Percentiles rank a stretch among this genome's conserved stretches.
phyloP scores from a whole-genome alignment of 2,113 vertebrate genomes.

The rabbit (Oryctolagus cuniculus) region DNA sequence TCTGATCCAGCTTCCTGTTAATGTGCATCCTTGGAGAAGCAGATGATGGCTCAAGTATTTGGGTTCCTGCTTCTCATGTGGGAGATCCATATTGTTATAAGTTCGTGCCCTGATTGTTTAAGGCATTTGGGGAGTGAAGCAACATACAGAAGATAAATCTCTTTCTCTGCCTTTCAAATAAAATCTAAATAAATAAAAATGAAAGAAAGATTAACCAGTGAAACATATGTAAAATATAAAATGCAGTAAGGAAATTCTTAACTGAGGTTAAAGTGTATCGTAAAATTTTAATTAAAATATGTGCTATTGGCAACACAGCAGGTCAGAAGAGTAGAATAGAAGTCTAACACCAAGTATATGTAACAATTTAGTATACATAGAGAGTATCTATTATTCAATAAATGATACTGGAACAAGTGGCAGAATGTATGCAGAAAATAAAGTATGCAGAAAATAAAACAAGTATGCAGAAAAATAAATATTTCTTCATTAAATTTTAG shows the following conservation, averaged over 20 bases:
- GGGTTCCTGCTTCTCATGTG: too few species aligned
- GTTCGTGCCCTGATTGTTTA: too few species aligned
- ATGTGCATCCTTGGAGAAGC: too few species aligned
- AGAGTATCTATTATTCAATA: neutral
- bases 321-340: neutral
- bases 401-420: neutral
- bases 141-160: too few species aligned
- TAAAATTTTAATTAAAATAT: constrained; percentile 23
- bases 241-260: neutral
- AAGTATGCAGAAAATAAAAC: too few species aligned
- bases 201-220: too few species aligned
- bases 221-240: neutral
- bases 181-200: too few species aligned
- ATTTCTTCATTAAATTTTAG: neutral
- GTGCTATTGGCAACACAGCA: neutral
- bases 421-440: neutral
- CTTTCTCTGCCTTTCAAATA: too few species aligned
- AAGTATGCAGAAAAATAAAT: neutral
- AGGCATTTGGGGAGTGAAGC: too few species aligned
- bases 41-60: too few species aligned
- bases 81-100: too few species aligned
- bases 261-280: neutral
- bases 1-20: too few species aligned
- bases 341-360: neutral
- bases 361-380: neutral